Base-by-base conservation (phyloP, 2,888 invertebrate species). In the Tridacna crocea region DNA sequence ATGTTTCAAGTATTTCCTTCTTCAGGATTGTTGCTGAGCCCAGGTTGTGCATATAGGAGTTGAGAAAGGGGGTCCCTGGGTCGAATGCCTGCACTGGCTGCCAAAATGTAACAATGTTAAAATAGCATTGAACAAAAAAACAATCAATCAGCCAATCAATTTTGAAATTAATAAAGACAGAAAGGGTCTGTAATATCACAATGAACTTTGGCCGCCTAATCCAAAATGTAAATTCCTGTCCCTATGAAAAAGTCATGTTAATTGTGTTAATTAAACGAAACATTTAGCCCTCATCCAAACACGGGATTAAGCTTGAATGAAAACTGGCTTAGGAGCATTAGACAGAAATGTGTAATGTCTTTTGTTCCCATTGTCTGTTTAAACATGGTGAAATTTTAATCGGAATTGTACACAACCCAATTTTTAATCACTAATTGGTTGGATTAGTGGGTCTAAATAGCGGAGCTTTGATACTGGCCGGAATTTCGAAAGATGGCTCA, bases 301-400 rank as follows among this genome's bases (percentile, higher is more conserved):
- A 70, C 51, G 1, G 24, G 70, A 70, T 70, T 70, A 70, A 48
- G 13, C 51, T 22, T 51, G 51, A 70, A 70, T 70, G 68, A 73
- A 84, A 84, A 84, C 77, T 81, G 76, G 79, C 77, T 81, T 81
- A 77, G 55, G 68, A 72, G 77, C 70, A 79, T 81, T 65, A 77
- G 79, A 74, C 66, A 73, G 70, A 81, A 84, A 77, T 79, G 79
- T 79, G 73, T 84, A 81, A 84, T 84, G 79, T 79, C 84, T 82
- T 84, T 84, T 81, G 84, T 84, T 79, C 81, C 74, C 27, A 55
- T 74, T 68, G 77, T 66, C 79, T 72, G 74, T 72, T 76, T 79
- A 79, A 84, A 84, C 81, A 70, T 70, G 22, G 55, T 10, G 70
- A 70, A 66, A 66, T 36, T 66, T 66, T 66, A 70, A 70, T 70